Percentiles rank a stretch among this genome's conserved stretches.
phyloP scores from a whole-genome alignment of 2,888 invertebrate species.

The Oxycera nigricornis region DNA sequence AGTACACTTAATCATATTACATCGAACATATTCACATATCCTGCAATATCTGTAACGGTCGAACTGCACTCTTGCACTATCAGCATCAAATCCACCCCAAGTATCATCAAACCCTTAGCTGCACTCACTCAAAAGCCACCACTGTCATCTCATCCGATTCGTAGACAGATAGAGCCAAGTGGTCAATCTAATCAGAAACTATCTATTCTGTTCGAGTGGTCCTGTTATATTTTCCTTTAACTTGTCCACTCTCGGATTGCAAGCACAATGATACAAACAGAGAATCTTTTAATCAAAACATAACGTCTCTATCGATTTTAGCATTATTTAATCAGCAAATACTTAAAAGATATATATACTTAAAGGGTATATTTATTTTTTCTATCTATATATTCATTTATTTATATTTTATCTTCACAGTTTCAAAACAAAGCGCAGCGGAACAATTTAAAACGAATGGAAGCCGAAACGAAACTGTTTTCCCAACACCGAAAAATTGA shows the following conservation, averaged over 20 bases:
- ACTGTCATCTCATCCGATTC: neutral
- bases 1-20: neutral
- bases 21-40: neutral
- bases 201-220: neutral
- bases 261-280: neutral
- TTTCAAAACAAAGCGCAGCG: constrained; percentile 20
- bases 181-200: neutral
- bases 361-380: too few relatives aligned
- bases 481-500: constrained; percentile 12
- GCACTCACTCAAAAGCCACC: too few relatives aligned
- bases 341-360: too few relatives aligned
- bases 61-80: neutral
- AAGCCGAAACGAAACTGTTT: constrained; percentile 43
- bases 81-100: neutral
- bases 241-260: neutral
- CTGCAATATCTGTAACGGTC: neutral
- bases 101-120: neutral
- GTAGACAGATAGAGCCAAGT: neutral
- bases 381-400: too few relatives aligned
- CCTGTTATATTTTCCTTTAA: neutral
- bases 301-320: neutral
- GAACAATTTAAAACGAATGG: constrained; percentile 41
- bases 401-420: too few relatives aligned
- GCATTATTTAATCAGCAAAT: neutral
- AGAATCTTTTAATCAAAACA: too few relatives aligned